These are phyloP conservation scores for Zaprionus taronus DNA, from an alignment of 1,140 invertebrate species.

Conservation along the genomic window DNA sequence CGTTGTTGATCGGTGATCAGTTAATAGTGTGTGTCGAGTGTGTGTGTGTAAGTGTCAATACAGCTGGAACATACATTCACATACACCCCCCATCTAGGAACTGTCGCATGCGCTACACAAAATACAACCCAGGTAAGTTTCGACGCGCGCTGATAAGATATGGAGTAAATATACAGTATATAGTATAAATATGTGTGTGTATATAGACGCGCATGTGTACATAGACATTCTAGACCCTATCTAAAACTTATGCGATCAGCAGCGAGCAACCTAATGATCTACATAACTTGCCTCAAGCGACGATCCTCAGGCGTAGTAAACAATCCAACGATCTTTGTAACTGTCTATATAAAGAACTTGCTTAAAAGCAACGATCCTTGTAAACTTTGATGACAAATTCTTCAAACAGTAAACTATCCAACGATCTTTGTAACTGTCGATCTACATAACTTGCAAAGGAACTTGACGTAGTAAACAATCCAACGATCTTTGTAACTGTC, in stretches of 20 bases:
- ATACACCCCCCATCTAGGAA: slow-evolving; percentile 2
- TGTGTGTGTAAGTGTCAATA: slow-evolving; percentile 26
- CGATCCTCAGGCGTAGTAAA: background rate
- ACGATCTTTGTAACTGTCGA: background rate
- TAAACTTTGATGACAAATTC: too few relatives aligned
- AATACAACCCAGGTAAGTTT: slow-evolving; percentile 36
- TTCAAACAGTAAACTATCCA: too few relatives aligned
- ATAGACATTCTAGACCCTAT: background rate
- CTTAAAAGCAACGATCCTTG: too few relatives aligned
- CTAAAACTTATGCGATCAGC: background rate
- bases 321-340: background rate
- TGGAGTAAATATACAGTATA: slow-evolving; percentile 3
- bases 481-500: background rate
- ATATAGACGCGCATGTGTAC: background rate
- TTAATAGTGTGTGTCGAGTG: background rate
- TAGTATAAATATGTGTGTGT: background rate
- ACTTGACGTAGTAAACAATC: background rate
- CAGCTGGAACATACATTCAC: slow-evolving; percentile 18
- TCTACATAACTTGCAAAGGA: background rate
- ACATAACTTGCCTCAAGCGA: background rate
- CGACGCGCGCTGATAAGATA: slow-evolving; percentile 42
- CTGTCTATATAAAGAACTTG: background rate
- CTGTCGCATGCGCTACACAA: slow-evolving; percentile 44
- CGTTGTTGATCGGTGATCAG: background rate
- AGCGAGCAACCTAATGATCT: background rate